Conservation (phyloP, 2,797 vertebrate species). For the Sternarchorhynchus goeldii region DNA sequence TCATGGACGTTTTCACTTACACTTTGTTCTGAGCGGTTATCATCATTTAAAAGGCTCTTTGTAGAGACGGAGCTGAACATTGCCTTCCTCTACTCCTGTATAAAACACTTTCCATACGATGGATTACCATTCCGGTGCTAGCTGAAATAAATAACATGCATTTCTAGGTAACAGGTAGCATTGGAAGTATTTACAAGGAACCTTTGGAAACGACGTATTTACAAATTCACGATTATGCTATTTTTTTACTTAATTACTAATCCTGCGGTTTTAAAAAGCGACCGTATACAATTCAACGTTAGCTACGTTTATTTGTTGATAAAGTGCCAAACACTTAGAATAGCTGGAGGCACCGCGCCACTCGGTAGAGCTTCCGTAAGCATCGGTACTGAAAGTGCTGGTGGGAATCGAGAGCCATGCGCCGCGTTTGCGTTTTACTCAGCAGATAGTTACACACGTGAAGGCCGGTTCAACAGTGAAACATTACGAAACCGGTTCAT, state of each 20-base stretch:
- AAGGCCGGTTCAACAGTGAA: constrained; percentile 71
- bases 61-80: constrained; percentile 42
- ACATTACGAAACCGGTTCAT: constrained; percentile 71
- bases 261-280: constrained; percentile 52
- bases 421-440: constrained; percentile 54
- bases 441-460: constrained; percentile 64
- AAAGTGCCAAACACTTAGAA: constrained; percentile 9
- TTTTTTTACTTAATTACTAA: constrained; percentile 37
- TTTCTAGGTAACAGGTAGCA: constrained; percentile 26
- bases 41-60: constrained; percentile 74
- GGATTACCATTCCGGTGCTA: constrained; percentile 27
- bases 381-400: constrained; percentile 35
- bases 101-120: constrained; percentile 27
- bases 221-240: constrained; percentile 34
- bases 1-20: constrained; percentile 75
- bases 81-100: constrained; percentile 18
- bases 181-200: constrained; percentile 33
- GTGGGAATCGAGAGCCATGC: constrained; percentile 28
- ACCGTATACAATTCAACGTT: constrained; percentile 26
- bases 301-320: constrained; percentile 16
- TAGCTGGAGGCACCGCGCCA: constrained; percentile 6
- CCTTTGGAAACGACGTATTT: constrained; percentile 44
- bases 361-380: constrained; percentile 21
- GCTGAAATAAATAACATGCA: constrained; percentile 36
- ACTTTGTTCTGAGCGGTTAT: constrained; percentile 74